Evolutionary conservation across 2,888 invertebrate species (phyloP), one percentile per base, ranked within the genome.

Genomic region (Drosophila mettleri): DNA sequence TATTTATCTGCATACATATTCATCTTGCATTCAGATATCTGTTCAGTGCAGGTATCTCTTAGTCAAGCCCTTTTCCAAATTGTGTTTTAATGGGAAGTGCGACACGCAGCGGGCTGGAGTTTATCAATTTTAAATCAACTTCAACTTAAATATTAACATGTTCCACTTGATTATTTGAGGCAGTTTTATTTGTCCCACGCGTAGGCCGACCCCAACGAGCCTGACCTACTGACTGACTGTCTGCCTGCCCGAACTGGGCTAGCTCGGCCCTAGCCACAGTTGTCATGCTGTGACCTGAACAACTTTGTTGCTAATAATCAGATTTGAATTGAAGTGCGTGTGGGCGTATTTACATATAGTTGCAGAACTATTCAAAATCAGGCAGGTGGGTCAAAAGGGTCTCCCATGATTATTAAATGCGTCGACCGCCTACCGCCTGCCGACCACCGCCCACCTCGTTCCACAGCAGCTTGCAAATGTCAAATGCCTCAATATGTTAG

Each of bases 91-190:
- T 24, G 24, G 43, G 22, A 24, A n/a, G 43, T 24, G 43, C n/a
- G 43, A 45, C 16, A 16, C 20, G 43, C 10, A 20, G n/a, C 43
- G 2, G 43, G 27, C 43, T 16, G 12, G 12, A 27, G 45, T 16
- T 45, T 45, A 45, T 45, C 45, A 45, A 45, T 45, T 45, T 34
- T n/a, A 51, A 34, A 34, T 51, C 22, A 34, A 51, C 16, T 34
- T 33, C 34, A 51, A 34, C 31, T 69, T 78, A 81, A 85, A 87
- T 81, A 85, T 78, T 69, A 85, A 73, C 82, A 75, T 81, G 82
- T 59, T 59, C 79, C 79, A 85, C 59, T 73, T 78, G 63, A 27
- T 59, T 58, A 53, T 51, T 74, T 49, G 51, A 45, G n/a, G 20
- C 33, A 27, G 18, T 22, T 16, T 38, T 24, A 16, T 10, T 12